A percentile compares a stretch with the other conserved stretches of the same genome.
These are phyloP conservation scores for Ischnus inquisitorius DNA, from an alignment of 2,888 invertebrate genomes.

Conservation along the genomic window DNA sequence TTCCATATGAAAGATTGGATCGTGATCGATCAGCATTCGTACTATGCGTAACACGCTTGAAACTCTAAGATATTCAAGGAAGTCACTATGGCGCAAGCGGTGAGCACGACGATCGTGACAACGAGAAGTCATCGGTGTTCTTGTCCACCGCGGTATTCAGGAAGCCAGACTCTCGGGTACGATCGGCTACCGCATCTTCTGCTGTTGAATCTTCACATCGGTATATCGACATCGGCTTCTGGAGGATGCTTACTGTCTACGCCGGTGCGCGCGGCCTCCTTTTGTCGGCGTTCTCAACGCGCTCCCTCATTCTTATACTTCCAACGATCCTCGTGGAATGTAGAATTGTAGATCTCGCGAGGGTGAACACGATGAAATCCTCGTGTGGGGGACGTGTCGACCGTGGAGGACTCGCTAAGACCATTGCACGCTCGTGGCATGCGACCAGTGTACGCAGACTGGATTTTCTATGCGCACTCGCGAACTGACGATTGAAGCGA, in stretches of 20 bases:
- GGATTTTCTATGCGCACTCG: slow-evolving; percentile 10
- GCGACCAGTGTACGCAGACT: not conserved
- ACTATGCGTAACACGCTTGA: slow-evolving; percentile 26
- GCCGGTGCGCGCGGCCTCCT: slow-evolving; percentile 66
- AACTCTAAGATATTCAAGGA: slow-evolving; percentile 45
- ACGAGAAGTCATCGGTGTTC: slow-evolving; percentile 53
- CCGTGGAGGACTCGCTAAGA: slow-evolving; percentile 71
- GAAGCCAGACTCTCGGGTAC: slow-evolving; percentile 54
- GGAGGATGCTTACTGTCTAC: slow-evolving; percentile 47
- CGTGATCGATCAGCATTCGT: slow-evolving; percentile 8
- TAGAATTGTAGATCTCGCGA: slow-evolving; percentile 76
- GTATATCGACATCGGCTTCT: slow-evolving; percentile 71
- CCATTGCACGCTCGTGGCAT: slow-evolving; percentile 20
- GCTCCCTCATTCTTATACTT: slow-evolving; percentile 60
- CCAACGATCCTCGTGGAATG: slow-evolving; percentile 69
- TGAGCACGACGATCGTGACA: slow-evolving; percentile 51
- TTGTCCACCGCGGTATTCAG: slow-evolving; percentile 48
- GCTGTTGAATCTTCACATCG: slow-evolving; percentile 68
- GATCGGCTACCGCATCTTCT: slow-evolving; percentile 36
- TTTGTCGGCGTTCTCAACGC: slow-evolving; percentile 71
- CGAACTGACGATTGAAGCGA: slow-evolving; percentile 25
- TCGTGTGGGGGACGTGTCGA: slow-evolving; percentile 65
- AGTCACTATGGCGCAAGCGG: slow-evolving; percentile 11
- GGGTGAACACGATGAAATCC: slow-evolving; percentile 33
- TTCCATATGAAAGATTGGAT: not conserved